A percentile compares a stretch with the other conserved stretches of the same genome.
phyloP scores from a whole-genome alignment of 2,888 invertebrate species.

The Augochlorella aurata region DNA sequence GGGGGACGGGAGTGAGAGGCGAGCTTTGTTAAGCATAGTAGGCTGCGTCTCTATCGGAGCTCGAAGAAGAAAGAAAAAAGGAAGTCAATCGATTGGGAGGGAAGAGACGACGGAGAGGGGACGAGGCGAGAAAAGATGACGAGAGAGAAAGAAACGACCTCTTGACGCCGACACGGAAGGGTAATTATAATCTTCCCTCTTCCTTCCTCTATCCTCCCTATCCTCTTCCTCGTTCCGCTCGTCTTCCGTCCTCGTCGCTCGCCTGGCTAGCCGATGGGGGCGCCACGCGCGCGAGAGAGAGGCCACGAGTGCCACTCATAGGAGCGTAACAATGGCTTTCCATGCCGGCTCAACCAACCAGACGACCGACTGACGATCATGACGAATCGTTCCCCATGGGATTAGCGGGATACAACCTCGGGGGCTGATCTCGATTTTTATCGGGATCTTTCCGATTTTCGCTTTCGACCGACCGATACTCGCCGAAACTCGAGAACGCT shows the following conservation, averaged over 20 bases:
- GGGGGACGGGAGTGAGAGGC: not conserved
- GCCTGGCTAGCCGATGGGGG: constrained; percentile 50
- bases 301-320: constrained; percentile 66
- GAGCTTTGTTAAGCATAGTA: constrained; percentile 23
- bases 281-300: constrained; percentile 56
- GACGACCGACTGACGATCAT: constrained; percentile 69
- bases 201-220: constrained; percentile 23
- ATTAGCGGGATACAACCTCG: constrained; percentile 52
- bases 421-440: constrained; percentile 44
- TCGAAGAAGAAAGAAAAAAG: constrained; percentile 10
- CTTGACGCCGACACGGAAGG: constrained; percentile 51
- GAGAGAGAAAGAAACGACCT: constrained; percentile 37
- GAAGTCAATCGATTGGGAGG: constrained; percentile 21
- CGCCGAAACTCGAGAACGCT: not conserved
- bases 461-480: not conserved
- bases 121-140: constrained; percentile 16
- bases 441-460: not conserved
- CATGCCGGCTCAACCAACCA: constrained; percentile 72
- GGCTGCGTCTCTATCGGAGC: not conserved
- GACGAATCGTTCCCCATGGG: constrained; percentile 67
- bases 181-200: constrained; percentile 67
- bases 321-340: constrained; percentile 77
- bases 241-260: constrained; percentile 28
- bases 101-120: not conserved
- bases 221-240: constrained; percentile 27